These are phyloP conservation scores for Diorhabda elongata DNA, from an alignment of 1,140 invertebrate species.

Conservation along the genomic window DNA sequence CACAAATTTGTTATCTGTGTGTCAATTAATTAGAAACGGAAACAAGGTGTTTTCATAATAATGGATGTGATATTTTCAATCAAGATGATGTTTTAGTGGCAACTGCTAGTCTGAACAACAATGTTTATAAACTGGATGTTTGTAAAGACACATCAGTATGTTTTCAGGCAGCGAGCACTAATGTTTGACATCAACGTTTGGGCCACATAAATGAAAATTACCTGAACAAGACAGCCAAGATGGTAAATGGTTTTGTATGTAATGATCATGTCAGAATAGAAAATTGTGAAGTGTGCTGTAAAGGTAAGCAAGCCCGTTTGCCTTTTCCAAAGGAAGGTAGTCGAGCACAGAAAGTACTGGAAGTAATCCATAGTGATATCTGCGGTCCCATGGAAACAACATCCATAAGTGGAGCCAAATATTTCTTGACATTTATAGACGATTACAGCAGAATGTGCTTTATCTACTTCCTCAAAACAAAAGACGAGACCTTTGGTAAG, in stretches of 20 bases:
- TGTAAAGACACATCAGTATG: slow-evolving; percentile 22
- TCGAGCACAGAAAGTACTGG: slow-evolving; percentile 27
- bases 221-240: slow-evolving; percentile 25
- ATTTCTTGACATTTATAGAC: slow-evolving; percentile 45
- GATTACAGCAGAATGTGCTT: slow-evolving; percentile 42
- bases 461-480: slow-evolving; percentile 43
- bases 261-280: slow-evolving; percentile 20
- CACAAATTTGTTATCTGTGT: slow-evolving; percentile 31
- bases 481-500: slow-evolving; percentile 35
- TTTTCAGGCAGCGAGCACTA: slow-evolving; percentile 20
- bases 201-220: slow-evolving; percentile 35
- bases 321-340: slow-evolving; percentile 31
- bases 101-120: slow-evolving; percentile 25
- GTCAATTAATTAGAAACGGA: slow-evolving; percentile 22
- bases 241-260: slow-evolving; percentile 25
- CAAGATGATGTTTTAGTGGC: slow-evolving; percentile 28
- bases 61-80: slow-evolving; percentile 25
- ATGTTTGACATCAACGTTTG: slow-evolving; percentile 32
- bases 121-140: slow-evolving; percentile 36
- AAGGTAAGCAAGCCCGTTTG: slow-evolving; percentile 38
- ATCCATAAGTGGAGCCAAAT: slow-evolving; percentile 41
- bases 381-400: slow-evolving; percentile 38
- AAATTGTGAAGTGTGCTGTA: slow-evolving; percentile 37
- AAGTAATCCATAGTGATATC: slow-evolving; percentile 40
- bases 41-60: slow-evolving; percentile 27